A percentile compares a stretch with the other conserved stretches of the same genome.
These are phyloP conservation scores for Suillia variegata DNA, from an alignment of 2,888 invertebrate species.

Conservation along the genomic window DNA sequence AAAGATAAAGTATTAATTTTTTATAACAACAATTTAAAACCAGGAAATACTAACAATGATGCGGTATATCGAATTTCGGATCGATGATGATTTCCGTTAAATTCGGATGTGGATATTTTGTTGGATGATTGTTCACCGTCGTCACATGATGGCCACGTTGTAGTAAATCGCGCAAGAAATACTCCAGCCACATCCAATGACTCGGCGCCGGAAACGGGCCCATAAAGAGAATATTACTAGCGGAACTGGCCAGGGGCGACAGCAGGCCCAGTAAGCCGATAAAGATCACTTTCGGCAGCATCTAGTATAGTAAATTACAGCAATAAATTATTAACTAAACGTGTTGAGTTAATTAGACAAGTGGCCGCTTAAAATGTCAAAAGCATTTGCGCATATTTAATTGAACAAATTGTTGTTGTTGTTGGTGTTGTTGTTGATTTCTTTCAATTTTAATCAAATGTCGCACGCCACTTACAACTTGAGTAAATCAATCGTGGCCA, in stretches of 20 bases:
- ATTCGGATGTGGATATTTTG: conserved; percentile 59
- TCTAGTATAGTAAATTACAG: conserved; percentile 24
- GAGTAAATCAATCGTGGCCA: too few relatives aligned
- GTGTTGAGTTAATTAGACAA: neutral
- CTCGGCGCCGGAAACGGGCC: conserved; percentile 60
- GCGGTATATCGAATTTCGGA: conserved; percentile 55
- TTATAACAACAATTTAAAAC: neutral
- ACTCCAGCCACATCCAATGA: conserved; percentile 61
- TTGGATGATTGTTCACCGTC: conserved; percentile 51
- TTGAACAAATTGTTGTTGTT: neutral
- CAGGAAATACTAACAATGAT: conserved; percentile 49
- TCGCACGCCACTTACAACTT: too few relatives aligned
- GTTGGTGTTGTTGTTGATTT: too few relatives aligned
- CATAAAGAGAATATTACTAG: conserved; percentile 56
- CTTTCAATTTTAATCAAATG: neutral
- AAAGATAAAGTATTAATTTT: neutral
- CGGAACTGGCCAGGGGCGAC: conserved; percentile 24
- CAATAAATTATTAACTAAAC: conserved; percentile 12
- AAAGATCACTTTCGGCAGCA: conserved; percentile 37
- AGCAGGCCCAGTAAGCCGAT: conserved; percentile 27
- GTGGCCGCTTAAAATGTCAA: neutral
- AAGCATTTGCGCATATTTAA: neutral
- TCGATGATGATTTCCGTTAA: conserved; percentile 59
- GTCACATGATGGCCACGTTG: conserved; percentile 62
- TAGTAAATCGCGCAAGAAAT: conserved; percentile 54